These are phyloP conservation scores for Laupala kohalensis DNA, from an alignment of 1,140 invertebrate species.

Conservation along the genomic window DNA sequence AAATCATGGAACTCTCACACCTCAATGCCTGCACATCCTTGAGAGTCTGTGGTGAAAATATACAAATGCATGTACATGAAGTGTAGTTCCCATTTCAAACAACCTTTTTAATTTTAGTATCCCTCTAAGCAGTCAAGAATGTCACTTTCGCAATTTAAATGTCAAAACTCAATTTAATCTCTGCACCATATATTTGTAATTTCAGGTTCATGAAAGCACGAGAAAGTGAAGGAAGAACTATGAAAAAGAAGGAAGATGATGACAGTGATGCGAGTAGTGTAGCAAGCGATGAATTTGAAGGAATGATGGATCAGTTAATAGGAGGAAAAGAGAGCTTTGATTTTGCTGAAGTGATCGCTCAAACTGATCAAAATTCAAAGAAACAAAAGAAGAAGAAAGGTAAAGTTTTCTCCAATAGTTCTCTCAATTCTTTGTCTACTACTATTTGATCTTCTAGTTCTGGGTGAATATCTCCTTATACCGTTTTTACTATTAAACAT, in stretches of 20 bases:
- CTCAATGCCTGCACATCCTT: too few species aligned
- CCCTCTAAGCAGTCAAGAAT: too few species aligned
- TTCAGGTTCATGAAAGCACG: neutral
- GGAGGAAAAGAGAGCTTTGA: neutral
- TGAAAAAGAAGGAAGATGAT: neutral
- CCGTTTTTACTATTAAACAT: too few species aligned
- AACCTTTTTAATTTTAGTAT: too few species aligned
- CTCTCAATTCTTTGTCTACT: too few species aligned
- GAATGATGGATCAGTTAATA: neutral
- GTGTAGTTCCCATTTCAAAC: too few species aligned
- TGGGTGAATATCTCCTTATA: too few species aligned
- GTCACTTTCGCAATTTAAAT: neutral
- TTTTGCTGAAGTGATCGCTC: neutral
- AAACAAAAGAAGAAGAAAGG: neutral
- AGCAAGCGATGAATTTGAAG: neutral
- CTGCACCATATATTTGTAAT: too few species aligned
- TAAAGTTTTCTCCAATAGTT: neutral
- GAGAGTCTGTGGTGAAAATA: too few species aligned
- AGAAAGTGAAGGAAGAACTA: neutral
- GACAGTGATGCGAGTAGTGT: neutral
- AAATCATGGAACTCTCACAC: too few species aligned
- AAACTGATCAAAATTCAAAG: neutral
- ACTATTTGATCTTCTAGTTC: too few species aligned
- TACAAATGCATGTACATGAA: too few species aligned
- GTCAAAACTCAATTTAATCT: neutral